Conservation (phyloP, 2,888 invertebrate species). For the Bembecia ichneumoniformis region DNA sequence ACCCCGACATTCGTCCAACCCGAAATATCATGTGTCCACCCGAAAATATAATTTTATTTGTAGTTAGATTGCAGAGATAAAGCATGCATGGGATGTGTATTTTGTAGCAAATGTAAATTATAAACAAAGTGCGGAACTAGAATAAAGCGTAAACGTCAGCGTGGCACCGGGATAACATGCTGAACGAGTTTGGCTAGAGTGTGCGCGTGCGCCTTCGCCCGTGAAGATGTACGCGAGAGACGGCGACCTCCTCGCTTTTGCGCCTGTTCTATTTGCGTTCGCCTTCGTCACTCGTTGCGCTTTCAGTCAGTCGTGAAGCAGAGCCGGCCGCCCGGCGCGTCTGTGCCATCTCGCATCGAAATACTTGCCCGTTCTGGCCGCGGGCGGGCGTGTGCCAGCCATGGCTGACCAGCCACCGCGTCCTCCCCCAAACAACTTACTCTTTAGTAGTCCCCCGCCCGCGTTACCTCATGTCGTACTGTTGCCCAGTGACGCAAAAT, state of each 20-base stretch:
- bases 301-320: slow-evolving; percentile 70
- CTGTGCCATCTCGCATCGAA: slow-evolving; percentile 46
- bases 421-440: slow-evolving; percentile 62
- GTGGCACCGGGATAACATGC: slow-evolving; percentile 54
- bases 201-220: slow-evolving; percentile 68
- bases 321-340: slow-evolving; percentile 65
- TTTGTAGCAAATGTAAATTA: slow-evolving; percentile 25
- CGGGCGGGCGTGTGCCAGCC: slow-evolving; percentile 46
- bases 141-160: slow-evolving; percentile 61
- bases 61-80: too few species aligned
- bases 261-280: slow-evolving; percentile 71
- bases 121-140: slow-evolving; percentile 59
- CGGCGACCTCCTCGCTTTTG: slow-evolving; percentile 70
- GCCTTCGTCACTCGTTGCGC: slow-evolving; percentile 68
- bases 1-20: slow-evolving; percentile 43
- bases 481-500: slow-evolving; percentile 50
- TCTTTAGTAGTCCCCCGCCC: slow-evolving; percentile 63
- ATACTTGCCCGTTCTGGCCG: slow-evolving; percentile 50
- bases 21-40: slow-evolving; percentile 46
- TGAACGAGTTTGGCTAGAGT: slow-evolving; percentile 69
- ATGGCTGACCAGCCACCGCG: slow-evolving; percentile 69
- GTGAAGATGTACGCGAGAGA: slow-evolving; percentile 70
- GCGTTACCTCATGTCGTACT: slow-evolving; percentile 64
- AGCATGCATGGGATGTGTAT: slow-evolving; percentile 28
- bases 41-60: slow-evolving; percentile 25